Conservation (phyloP, 2,113 vertebrate species). For the Cephalopholis sonnerati region DNA sequence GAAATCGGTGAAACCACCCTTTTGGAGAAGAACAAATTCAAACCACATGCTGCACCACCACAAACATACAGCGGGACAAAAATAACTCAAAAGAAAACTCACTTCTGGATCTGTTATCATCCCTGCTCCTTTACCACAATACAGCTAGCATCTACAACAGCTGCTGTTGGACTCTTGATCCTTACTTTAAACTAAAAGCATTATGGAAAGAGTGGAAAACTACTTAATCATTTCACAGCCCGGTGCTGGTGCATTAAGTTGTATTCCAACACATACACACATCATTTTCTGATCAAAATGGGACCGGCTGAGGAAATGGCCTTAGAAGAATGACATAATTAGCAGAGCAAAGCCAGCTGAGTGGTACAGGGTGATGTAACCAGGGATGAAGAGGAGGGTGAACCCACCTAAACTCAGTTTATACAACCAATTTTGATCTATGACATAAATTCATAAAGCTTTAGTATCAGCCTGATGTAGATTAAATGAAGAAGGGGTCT, state of each 20-base stretch:
- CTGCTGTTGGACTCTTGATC: not conserved
- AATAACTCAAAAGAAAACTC: conserved; percentile 59
- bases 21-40: conserved; percentile 71
- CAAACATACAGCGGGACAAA: conserved; percentile 62
- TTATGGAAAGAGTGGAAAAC: not conserved
- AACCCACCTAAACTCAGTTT: conserved; percentile 10
- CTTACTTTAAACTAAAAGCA: not conserved
- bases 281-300: conserved; percentile 31
- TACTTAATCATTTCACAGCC: conserved; percentile 10
- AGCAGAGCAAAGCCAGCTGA: conserved; percentile 40
- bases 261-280: conserved; percentile 24
- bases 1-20: conserved; percentile 46
- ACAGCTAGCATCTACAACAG: not conserved
- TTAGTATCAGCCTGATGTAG: not conserved
- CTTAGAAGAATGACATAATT: conserved; percentile 54
- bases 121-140: not conserved
- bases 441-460: not conserved
- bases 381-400: conserved; percentile 19
- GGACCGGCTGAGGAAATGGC: conserved; percentile 28
- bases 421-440: not conserved
- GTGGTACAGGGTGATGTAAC: conserved; percentile 62
- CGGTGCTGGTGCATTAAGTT: conserved; percentile 12
- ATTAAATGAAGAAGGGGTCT: conserved; percentile 35
- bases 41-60: conserved; percentile 77
- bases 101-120: conserved; percentile 39